phyloP scores from a whole-genome alignment of 2,113 vertebrate species.

The Crotalus tigris region DNA sequence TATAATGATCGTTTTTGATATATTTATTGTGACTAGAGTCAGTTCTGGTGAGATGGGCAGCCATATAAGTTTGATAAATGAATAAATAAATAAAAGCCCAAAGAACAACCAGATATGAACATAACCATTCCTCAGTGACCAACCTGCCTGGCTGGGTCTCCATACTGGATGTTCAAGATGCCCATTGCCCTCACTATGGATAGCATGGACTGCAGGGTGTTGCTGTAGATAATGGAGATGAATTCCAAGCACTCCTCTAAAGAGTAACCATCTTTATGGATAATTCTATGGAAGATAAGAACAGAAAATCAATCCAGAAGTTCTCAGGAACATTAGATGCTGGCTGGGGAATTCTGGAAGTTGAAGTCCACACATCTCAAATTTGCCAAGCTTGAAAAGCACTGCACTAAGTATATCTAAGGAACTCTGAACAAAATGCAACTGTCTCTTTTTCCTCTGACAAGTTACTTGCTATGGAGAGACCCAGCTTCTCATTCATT shows the following conservation, averaged over 20 bases:
- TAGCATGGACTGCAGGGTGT: conserved; percentile 94
- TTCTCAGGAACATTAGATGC: rapidly evolving
- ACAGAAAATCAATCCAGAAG: conserved; percentile 2
- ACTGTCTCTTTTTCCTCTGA: background rate
- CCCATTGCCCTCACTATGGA: conserved; percentile 92
- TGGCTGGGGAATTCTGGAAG: background rate
- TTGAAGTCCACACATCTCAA: background rate
- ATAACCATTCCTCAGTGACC: background rate
- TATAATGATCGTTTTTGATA: background rate
- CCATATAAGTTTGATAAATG: background rate
- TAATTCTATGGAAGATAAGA: conserved; percentile 77
- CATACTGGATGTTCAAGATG: conserved; percentile 86
- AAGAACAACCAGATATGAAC: background rate
- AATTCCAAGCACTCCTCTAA: conserved; percentile 95
- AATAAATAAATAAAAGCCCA: background rate
- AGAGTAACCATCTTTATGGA: conserved; percentile 95
- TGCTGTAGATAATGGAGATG: conserved; percentile 93
- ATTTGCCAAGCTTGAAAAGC: background rate
- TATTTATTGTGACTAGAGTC: background rate
- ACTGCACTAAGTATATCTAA: background rate
- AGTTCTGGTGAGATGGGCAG: background rate
- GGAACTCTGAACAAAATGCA: background rate
- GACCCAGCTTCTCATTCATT: background rate
- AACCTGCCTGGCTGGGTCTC: conserved; percentile 86
- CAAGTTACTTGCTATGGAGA: background rate